Conservation (phyloP, 2,797 vertebrate genomes). For the Fundulus diaphanus region DNA sequence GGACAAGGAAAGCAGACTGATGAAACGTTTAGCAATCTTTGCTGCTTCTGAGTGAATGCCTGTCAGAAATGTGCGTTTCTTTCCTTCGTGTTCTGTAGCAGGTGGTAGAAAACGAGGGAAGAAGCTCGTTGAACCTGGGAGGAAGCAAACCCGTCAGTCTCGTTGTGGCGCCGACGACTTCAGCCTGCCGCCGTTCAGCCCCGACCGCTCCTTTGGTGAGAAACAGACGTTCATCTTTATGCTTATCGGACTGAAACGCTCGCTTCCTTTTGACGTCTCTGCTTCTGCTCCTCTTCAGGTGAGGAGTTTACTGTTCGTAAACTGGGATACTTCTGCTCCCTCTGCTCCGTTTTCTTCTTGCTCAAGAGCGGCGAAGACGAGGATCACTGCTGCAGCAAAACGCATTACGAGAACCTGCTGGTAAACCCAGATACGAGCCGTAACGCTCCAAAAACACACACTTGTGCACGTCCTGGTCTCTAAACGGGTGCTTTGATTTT, state of each 20-base stretch:
- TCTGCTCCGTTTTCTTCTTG: constrained; percentile 88
- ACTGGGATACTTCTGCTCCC: constrained; percentile 79
- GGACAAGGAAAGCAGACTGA: not conserved
- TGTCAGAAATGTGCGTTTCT: not conserved
- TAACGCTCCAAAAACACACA: not conserved
- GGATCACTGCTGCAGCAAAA: constrained; percentile 84
- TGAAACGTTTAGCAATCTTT: not conserved
- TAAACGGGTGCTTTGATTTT: not conserved
- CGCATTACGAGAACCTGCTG: constrained; percentile 87
- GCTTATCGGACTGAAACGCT: not conserved
- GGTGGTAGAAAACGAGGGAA: constrained; percentile 21
- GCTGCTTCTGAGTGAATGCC: not conserved
- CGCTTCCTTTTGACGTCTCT: not conserved
- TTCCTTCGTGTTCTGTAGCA: constrained; percentile 9
- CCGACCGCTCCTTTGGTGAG: constrained; percentile 57
- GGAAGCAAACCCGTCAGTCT: constrained; percentile 49
- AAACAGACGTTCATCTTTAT: not conserved
- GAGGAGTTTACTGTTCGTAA: constrained; percentile 51
- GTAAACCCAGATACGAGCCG: constrained; percentile 59
- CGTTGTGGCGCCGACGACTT: not conserved
- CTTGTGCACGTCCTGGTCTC: accelerated
- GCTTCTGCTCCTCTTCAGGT: constrained; percentile 37
- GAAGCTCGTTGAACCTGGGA: constrained; percentile 7
- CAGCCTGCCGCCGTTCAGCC: constrained; percentile 43
- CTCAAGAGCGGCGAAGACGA: constrained; percentile 81